These are phyloP conservation scores for Drosophila pseudoananassae DNA, from an alignment of 1,140 invertebrate genomes.

Conservation along the genomic window DNA sequence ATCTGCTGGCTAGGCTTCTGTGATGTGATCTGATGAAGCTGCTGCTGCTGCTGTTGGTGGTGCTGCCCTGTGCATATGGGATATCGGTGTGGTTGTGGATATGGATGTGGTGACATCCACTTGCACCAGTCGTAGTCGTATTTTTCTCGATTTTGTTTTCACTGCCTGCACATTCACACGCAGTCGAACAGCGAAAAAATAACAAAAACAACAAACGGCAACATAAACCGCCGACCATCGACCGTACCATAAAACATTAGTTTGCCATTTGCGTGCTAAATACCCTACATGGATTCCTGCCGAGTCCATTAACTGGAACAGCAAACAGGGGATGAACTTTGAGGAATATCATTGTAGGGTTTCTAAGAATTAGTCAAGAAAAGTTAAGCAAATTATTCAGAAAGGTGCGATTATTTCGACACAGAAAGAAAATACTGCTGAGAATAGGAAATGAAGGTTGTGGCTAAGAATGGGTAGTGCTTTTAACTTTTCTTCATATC, in stretches of 20 bases:
- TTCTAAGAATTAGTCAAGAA: constrained; percentile 17
- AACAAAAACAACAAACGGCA: constrained; percentile 34
- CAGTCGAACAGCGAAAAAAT: constrained; percentile 52
- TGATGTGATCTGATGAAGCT: constrained; percentile 71
- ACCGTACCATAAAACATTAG: constrained; percentile 77
- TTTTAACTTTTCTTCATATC: no score
- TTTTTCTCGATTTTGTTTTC: constrained; percentile 60
- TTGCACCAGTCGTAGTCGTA: constrained; percentile 68
- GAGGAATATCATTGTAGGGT: constrained; percentile 1
- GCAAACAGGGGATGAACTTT: constrained; percentile 14
- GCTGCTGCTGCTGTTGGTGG: constrained; percentile 10
- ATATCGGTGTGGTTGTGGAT: constrained; percentile 26
- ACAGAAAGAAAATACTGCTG: neutral
- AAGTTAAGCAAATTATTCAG: constrained; percentile 15
- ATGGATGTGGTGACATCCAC: constrained; percentile 75
- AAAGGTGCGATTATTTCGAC: constrained; percentile 26
- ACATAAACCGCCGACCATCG: constrained; percentile 54
- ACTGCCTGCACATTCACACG: constrained; percentile 70
- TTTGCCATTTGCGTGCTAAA: constrained; percentile 81
- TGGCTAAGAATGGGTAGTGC: no score
- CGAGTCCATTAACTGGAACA: constrained; percentile 30
- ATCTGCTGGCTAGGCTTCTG: constrained; percentile 77
- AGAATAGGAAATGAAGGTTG: no score
- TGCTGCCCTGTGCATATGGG: constrained; percentile 11
- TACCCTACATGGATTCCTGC: constrained; percentile 60